Evolutionary conservation across 2,888 invertebrate genomes (phyloP), one percentile per base, ranked within the genome.

Genomic region (Ectemnius cavifrons): DNA sequence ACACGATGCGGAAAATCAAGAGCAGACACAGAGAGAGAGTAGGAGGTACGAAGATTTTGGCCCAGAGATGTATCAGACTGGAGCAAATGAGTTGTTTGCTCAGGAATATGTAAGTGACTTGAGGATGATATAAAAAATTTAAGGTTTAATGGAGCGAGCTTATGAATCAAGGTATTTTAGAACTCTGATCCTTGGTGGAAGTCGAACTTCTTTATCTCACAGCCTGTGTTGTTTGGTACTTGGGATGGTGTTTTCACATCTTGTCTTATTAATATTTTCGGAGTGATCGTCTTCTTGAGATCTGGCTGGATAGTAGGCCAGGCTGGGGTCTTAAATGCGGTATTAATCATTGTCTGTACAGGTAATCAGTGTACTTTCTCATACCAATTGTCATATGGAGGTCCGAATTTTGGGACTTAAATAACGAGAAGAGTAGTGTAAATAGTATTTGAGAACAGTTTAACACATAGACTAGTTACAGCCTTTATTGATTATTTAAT

Each of bases 181-280:
- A 95, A 94, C 81, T 94, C 95, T 86, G 94, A 95, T 81, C 97
- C 97, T 64, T 98, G 98, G 98, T 98, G 98, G 98, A 97, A 97
- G 91, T 96, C 97, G 45, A 98, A 98, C 89, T 98, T 99, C 91
- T 98, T 99, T 90, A 95, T 99, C 91, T 97, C 97, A 46, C 97
- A 98, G 91, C 98, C 98, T 47, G 96, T 98, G 67, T 92, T 98
- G 65, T 99, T 99, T 92, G 98, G 99, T 14, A 98, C 98, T 0
- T 99, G 97, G 97, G 99, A 99, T 92, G 99, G 99, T 79, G 99
- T 99, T 6, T 99, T 98, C 90, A 98, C 98, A 68, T 98, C 98
- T 65, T 98, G 98, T 90, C 94, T 99, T 86, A 98, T 99, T 88
- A 99, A 99, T 91, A 97, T 99, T 72, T 98, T 99, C 92, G 98